Conservation (phyloP, 2,888 invertebrate genomes). For the Dasypogon diadema region DNA sequence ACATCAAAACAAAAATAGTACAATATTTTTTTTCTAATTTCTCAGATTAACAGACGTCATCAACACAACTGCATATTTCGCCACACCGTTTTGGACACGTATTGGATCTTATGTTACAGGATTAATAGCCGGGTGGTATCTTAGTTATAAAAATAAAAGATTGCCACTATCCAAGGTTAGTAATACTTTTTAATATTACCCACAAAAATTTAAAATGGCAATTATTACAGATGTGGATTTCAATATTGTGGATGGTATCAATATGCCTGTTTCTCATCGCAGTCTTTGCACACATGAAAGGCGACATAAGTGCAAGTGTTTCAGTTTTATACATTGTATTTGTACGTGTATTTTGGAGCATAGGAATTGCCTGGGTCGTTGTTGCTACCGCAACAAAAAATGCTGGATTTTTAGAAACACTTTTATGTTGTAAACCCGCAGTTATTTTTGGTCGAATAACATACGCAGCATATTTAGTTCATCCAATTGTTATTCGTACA, state of each 20-base stretch:
- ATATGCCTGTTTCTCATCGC: constrained; percentile 71
- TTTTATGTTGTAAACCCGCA: constrained; percentile 67
- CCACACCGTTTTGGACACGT: constrained; percentile 66
- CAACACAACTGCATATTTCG: too few relatives aligned
- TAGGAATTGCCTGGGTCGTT: constrained; percentile 77
- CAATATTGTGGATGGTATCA: constrained; percentile 60
- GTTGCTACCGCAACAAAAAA: constrained; percentile 77
- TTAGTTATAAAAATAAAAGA: constrained; percentile 59
- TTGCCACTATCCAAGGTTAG: constrained; percentile 43
- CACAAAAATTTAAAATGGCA: too few relatives aligned
- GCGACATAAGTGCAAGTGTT: constrained; percentile 70
- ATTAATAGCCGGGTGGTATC: constrained; percentile 65
- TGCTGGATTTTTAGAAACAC: constrained; percentile 69
- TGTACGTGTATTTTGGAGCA: constrained; percentile 77
- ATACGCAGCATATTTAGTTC: constrained; percentile 79
- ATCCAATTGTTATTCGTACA: constrained; percentile 70
- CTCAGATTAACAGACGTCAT: too few relatives aligned
- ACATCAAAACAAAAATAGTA: too few relatives aligned
- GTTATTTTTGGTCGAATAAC: constrained; percentile 77
- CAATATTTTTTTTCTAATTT: too few relatives aligned
- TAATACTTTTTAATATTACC: background rate
- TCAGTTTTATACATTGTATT: constrained; percentile 76
- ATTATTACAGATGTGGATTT: constrained; percentile 62
- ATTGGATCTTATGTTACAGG: constrained; percentile 67
- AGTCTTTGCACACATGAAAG: constrained; percentile 74